A percentile compares a stretch with the other conserved stretches of the same genome.
These are phyloP conservation scores for Ryuthela nishihirai DNA, from an alignment of 2,888 invertebrate genomes.

Conservation along the genomic window DNA sequence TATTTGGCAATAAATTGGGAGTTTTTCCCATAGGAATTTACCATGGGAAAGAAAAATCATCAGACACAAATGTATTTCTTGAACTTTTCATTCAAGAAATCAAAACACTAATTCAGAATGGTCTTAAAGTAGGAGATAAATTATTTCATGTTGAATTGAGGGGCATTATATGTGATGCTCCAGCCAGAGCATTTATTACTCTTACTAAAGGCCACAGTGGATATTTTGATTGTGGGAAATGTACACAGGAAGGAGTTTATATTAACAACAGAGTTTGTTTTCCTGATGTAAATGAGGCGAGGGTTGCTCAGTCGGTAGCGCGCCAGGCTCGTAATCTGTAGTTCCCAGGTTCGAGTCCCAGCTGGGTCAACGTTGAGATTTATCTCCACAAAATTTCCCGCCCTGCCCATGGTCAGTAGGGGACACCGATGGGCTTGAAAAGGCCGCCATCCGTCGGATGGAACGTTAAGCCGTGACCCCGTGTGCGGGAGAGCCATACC, in stretches of 20 bases:
- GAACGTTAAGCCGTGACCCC: background rate
- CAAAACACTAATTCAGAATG: background rate
- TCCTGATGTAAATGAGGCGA: no score
- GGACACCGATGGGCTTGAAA: no score
- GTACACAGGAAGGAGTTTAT: background rate
- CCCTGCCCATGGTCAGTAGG: no score
- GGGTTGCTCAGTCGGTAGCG: no score
- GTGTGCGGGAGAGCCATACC: background rate
- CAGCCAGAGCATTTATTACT: constrained; percentile 4
- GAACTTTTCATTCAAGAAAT: background rate
- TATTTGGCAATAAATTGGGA: background rate
- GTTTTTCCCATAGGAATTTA: background rate
- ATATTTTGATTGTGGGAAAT: constrained; percentile 10
- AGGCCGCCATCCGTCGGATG: no score
- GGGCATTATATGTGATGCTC: constrained; percentile 1
- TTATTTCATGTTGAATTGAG: background rate
- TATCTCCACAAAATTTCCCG: no score
- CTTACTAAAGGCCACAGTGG: constrained; percentile 3
- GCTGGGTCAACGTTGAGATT: no score
- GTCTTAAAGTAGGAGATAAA: background rate
- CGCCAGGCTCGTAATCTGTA: no score
- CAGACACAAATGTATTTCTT: background rate
- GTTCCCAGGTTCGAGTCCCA: no score
- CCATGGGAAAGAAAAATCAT: background rate
- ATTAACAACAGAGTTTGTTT: background rate